Evolutionary conservation across 2,797 vertebrate genomes (phyloP), one percentile per base, ranked within the genome.

Genomic region (Pseudotriccus pelzelni): DNA sequence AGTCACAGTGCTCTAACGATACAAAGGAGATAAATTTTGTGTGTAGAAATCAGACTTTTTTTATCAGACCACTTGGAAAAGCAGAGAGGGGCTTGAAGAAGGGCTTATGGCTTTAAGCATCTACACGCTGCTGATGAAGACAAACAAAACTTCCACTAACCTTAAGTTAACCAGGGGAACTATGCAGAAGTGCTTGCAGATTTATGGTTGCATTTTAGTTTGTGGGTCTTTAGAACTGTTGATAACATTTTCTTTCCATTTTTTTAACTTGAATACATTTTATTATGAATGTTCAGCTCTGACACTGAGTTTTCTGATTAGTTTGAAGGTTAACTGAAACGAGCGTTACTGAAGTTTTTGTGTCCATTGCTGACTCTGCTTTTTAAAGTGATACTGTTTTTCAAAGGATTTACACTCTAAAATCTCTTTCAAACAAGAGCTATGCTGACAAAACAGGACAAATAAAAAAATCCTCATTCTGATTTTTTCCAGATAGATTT

Each of bases 351-450:
- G 39, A 93, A 93, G 43, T 91, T 91, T 94, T 87, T 81, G 73
- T 68, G 84, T 78, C 85, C 72, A 87, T 81, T 90, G 79, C 87
- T 92, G 82, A 86, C 59, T 77, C 78, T 84, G 43, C 39, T 88
- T 93, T 95, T 90, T 86, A 91, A 91, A 96, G 56, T 46, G 66
- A 87, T 75, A 89, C 28, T 41, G 23, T 66, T 92, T 90, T 94
- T 88, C 62, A 81, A 63, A 69, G 39, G 25, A 81, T 84, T 91
- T 86, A 22, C 17, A 37, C 55, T 67, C 34, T 67, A 63, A 87
- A 93, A 52, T 70, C 21, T 80, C 80, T 67, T 74, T 91, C 78
- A 47, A 59, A 66, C 22, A 76, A 88, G 67, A 90, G 37, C 36
- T 47, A 37, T 50, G n/a, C 34, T 79, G 63, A 84, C n/a, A 89